Conservation (phyloP, 2,113 vertebrate species). For the Peucedramus taeniatus region DNA sequence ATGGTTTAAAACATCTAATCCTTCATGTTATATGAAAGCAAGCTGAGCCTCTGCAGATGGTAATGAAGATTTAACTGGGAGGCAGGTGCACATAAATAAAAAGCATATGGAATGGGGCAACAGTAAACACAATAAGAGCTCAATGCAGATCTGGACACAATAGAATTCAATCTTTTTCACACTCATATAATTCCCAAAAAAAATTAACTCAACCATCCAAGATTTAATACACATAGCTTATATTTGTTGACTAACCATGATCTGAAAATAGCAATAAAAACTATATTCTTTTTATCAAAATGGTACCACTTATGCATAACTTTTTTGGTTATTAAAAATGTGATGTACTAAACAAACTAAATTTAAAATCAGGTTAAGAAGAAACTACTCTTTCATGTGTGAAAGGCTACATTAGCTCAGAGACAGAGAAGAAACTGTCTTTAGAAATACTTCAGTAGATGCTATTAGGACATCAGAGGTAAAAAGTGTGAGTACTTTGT, state of each 20-base stretch:
- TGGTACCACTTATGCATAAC: not conserved
- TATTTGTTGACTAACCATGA: not conserved
- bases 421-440: not conserved
- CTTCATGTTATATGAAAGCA: not conserved
- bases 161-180: not conserved
- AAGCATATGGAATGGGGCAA: not conserved
- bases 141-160: not conserved
- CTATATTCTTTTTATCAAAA: not conserved
- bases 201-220: not conserved
- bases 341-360: not conserved
- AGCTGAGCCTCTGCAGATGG: not conserved
- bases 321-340: not conserved
- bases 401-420: not conserved
- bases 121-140: not conserved
- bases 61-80: slow-evolving; percentile 18
- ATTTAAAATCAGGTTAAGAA: not conserved
- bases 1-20: not conserved
- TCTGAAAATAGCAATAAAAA: not conserved
- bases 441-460: not conserved
- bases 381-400: not conserved
- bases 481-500: not conserved
- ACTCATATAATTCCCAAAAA: not conserved
- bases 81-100: not conserved
- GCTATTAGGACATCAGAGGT: not conserved
- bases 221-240: not conserved